Conservation (phyloP, 2,888 invertebrate species). For the Julus scandinavius region DNA sequence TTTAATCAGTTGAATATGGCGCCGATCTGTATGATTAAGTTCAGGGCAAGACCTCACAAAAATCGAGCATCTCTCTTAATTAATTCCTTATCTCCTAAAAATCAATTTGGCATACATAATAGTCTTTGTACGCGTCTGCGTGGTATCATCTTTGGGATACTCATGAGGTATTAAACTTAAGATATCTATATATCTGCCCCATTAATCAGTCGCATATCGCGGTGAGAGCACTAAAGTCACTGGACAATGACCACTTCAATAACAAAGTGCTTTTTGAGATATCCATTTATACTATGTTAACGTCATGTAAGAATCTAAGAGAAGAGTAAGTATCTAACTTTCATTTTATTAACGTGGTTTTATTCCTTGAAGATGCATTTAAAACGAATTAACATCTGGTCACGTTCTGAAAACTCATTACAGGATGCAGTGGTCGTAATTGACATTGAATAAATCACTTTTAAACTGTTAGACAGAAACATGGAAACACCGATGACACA, state of each 20-base stretch:
- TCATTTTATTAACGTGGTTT: background rate
- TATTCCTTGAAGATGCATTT: background rate
- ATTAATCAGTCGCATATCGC: constrained; percentile 28
- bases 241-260: constrained; percentile 19
- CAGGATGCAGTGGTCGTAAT: too few relatives aligned
- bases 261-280: constrained; percentile 28
- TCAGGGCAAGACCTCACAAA: background rate
- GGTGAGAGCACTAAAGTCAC: constrained; percentile 16
- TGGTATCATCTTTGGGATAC: background rate
- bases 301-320: background rate
- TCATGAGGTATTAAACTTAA: constrained; percentile 30
- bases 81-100: constrained; percentile 11
- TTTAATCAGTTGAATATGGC: background rate
- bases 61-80: background rate
- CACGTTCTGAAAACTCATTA: background rate
- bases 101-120: background rate
- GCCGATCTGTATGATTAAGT: constrained; percentile 15
- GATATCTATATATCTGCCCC: background rate
- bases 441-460: too few relatives aligned
- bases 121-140: background rate
- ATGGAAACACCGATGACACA: too few relatives aligned
- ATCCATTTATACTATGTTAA: background rate
- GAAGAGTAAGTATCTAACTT: background rate
- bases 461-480: too few relatives aligned
- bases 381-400: background rate